These are phyloP conservation scores for Halichoerus grypus DNA, from an alignment of 2,113 vertebrate genomes.

Conservation along the genomic window DNA sequence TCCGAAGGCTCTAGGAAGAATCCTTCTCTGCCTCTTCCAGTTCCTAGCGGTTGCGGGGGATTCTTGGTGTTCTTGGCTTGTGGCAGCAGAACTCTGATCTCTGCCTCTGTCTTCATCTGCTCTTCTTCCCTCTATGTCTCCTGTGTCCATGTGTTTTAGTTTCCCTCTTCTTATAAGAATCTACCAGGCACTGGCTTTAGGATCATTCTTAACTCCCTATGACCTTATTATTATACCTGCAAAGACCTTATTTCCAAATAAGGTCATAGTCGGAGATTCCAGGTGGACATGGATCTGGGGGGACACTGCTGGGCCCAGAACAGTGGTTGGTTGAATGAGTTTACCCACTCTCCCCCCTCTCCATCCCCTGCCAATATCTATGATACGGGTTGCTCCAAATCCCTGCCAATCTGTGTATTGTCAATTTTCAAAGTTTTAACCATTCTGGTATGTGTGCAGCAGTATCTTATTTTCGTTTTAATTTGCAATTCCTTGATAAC, in stretches of 20 bases:
- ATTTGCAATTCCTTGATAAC: not conserved
- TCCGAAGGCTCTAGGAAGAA: not conserved
- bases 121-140: not conserved
- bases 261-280: not conserved
- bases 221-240: not conserved
- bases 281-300: not conserved
- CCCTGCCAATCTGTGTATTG: not conserved
- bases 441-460: not conserved
- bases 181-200: not conserved
- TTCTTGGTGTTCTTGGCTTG: not conserved
- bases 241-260: not conserved
- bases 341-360: no score
- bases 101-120: not conserved
- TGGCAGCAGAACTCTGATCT: fast-evolving
- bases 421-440: not conserved
- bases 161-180: not conserved
- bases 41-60: not conserved
- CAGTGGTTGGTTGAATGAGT: not conserved
- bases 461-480: not conserved
- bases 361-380: not conserved
- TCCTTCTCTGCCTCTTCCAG: fast-evolving
- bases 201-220: not conserved
- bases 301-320: no score
- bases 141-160: not conserved
- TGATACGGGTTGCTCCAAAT: not conserved